Evolutionary conservation across 2,797 vertebrate species (phyloP).

Genomic region (Diglossa cyanea): DNA sequence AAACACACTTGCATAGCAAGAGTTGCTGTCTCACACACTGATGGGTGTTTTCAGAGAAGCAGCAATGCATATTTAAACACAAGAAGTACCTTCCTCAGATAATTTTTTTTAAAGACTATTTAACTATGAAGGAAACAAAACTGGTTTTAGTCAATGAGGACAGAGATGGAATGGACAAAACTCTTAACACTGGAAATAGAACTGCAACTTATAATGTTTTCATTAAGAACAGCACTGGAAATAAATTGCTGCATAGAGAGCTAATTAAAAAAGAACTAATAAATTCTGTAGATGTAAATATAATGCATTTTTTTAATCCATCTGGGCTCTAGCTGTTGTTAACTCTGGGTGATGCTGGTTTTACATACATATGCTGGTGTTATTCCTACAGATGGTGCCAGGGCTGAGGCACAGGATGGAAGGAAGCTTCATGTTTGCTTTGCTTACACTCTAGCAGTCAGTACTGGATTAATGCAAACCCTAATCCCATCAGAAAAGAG

Average conservation of each 20-base stretch:
- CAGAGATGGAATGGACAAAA: neutral
- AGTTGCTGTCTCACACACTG: neutral
- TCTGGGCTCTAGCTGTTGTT: neutral
- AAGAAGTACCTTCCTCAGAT: neutral
- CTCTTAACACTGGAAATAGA: neutral
- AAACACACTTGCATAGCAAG: neutral
- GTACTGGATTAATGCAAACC: neutral
- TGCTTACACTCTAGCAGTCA: neutral
- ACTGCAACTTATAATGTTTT: neutral
- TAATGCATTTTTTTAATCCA: neutral
- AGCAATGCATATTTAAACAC: neutral
- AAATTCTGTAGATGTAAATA: constrained; percentile 1
- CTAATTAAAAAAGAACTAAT: constrained; percentile 26
- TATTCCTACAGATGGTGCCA: neutral
- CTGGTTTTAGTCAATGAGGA: neutral
- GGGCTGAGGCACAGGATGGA: neutral
- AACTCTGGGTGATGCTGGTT: neutral
- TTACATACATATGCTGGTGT: neutral
- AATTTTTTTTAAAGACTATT: neutral
- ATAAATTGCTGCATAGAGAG: neutral
- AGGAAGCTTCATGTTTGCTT: neutral
- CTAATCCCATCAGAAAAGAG: neutral
- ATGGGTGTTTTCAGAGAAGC: neutral
- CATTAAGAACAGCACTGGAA: neutral
- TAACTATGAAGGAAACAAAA: neutral